These are phyloP conservation scores for Caerostris darwini DNA, from an alignment of 1,140 invertebrate genomes.

Conservation along the genomic window DNA sequence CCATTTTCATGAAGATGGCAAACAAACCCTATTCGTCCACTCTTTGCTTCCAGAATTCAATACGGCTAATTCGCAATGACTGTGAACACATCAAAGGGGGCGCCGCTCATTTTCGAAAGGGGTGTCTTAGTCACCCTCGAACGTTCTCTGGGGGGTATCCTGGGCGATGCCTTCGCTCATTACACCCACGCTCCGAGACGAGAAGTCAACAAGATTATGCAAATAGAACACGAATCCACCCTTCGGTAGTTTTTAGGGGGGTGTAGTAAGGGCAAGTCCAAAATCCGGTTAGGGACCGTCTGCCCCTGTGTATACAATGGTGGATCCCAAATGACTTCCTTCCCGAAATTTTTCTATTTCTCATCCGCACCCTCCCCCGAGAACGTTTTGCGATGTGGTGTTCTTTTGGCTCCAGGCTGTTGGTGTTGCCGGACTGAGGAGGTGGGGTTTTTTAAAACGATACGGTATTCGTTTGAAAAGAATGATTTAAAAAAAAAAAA, in stretches of 20 bases:
- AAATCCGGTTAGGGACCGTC: constrained; percentile 59
- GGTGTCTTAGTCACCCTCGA: constrained; percentile 8
- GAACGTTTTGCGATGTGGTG: background rate
- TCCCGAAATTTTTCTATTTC: constrained; percentile 2
- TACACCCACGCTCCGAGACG: background rate
- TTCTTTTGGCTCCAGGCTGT: background rate
- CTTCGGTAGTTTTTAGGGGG: background rate
- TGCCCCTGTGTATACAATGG: constrained; percentile 24
- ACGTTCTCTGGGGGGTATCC: background rate
- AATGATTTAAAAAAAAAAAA: background rate
- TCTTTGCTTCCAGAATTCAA: constrained; percentile 17
- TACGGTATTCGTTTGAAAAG: background rate
- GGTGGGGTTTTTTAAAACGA: background rate
- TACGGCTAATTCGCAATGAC: background rate
- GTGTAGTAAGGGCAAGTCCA: background rate
- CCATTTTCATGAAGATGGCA: background rate
- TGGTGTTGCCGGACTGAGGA: background rate
- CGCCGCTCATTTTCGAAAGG: constrained; percentile 7
- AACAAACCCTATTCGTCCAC: background rate
- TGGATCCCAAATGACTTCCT: background rate
- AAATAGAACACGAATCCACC: constrained; percentile 29
- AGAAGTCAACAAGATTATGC: constrained; percentile 64
- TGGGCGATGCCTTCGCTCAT: constrained; percentile 16
- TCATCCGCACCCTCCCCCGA: background rate
- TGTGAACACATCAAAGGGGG: background rate